phyloP scores from a whole-genome alignment of 2,113 vertebrate genomes.

The Motacilla tschutschensis region DNA sequence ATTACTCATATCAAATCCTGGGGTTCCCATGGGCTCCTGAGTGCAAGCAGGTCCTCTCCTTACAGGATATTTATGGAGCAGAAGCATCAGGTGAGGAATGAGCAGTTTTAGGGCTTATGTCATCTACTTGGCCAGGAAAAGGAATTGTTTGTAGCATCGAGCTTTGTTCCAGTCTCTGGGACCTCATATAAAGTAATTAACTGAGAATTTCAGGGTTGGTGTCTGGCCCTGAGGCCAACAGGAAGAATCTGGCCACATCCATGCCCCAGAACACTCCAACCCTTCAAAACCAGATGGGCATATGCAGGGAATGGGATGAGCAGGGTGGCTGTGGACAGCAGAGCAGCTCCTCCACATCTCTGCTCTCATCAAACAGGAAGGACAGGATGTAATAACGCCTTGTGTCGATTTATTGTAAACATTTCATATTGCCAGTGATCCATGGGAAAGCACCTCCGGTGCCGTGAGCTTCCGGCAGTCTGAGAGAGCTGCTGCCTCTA shows the following conservation, averaged over 20 bases:
- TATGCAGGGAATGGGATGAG: not conserved
- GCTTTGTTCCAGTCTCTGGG: not conserved
- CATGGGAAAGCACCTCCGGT: not conserved
- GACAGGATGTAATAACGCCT: not conserved
- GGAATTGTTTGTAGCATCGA: not conserved
- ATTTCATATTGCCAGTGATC: not conserved
- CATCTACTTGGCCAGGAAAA: not conserved
- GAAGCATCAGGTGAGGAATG: not conserved
- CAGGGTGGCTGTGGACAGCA: not conserved
- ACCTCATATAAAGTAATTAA: not conserved
- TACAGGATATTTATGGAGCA: not conserved
- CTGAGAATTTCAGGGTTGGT: not conserved
- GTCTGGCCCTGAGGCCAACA: not conserved
- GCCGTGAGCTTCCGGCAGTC: rapidly evolving
- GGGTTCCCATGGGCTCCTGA: rapidly evolving
- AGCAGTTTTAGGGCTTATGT: not conserved
- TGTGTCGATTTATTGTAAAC: not conserved
- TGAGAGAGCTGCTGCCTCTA: not conserved
- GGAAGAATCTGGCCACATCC: not conserved
- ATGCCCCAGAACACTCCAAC: not conserved
- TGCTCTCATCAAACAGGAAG: not conserved
- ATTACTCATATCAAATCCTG: not conserved
- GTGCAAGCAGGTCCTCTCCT: not conserved
- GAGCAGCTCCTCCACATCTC: not conserved
- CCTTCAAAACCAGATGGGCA: not conserved